A percentile compares a stretch with the other conserved stretches of the same genome.
Evolutionary conservation across 2,113 vertebrate species (phyloP).

Genomic region (Oplegnathus fasciatus): DNA sequence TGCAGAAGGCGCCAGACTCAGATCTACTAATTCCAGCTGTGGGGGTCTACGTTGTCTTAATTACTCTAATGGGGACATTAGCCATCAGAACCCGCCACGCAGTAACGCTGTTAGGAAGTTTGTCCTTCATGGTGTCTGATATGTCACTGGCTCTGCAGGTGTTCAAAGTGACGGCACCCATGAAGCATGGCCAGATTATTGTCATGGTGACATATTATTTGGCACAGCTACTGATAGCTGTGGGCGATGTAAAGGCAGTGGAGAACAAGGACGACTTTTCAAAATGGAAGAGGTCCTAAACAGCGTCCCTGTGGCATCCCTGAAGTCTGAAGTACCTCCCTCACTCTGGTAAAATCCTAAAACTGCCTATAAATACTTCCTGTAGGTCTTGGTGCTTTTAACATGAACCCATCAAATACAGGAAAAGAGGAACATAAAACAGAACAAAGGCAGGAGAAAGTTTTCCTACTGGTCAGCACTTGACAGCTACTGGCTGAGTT

Average conservation of each 20-base stretch:
- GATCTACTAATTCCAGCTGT: conserved; percentile 73
- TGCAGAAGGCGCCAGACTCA: conserved; percentile 68
- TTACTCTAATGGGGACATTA: conserved; percentile 80
- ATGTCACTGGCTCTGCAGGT: conserved; percentile 78
- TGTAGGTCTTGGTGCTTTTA: background rate
- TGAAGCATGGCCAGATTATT: conserved; percentile 51
- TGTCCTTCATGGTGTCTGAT: conserved; percentile 87
- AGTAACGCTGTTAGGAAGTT: conserved; percentile 73
- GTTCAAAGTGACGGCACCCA: conserved; percentile 77
- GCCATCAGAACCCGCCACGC: conserved; percentile 64
- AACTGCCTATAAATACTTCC: background rate
- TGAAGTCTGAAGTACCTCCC: background rate
- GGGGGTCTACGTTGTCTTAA: conserved; percentile 74
- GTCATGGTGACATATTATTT: conserved; percentile 89
- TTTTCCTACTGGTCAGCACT: background rate
- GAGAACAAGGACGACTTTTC: conserved; percentile 64
- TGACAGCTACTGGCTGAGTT: background rate
- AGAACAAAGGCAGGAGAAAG: background rate
- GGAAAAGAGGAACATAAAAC: background rate
- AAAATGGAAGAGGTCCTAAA: conserved; percentile 84
- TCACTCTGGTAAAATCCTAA: background rate
- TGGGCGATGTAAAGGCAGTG: conserved; percentile 78
- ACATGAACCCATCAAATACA: background rate
- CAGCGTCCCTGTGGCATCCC: background rate
- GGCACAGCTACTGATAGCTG: conserved; percentile 86